Percentiles rank a stretch among this genome's conserved stretches.
phyloP scores from a whole-genome alignment of 2,797 vertebrate genomes.

The Micromesistius poutassou region DNA sequence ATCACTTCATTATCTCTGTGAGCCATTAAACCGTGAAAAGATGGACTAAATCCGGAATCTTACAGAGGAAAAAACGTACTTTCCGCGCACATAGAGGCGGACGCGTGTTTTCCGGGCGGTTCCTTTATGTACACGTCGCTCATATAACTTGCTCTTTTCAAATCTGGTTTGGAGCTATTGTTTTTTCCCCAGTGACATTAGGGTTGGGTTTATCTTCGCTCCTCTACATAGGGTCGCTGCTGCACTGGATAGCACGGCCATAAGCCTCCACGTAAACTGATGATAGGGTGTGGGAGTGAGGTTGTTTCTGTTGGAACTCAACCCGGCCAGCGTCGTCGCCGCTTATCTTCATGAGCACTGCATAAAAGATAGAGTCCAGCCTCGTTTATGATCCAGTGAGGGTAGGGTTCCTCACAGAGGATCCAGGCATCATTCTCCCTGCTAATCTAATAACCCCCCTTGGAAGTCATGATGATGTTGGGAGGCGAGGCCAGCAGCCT shows the following conservation, averaged over 20 bases:
- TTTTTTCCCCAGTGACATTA: background rate
- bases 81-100: background rate
- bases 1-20: background rate
- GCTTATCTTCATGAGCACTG: slow-evolving; percentile 6
- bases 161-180: background rate
- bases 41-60: background rate
- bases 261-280: background rate
- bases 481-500: slow-evolving; percentile 48
- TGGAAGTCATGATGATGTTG: slow-evolving; percentile 33
- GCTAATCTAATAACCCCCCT: slow-evolving; percentile 21
- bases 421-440: slow-evolving; percentile 35
- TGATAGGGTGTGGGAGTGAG: background rate
- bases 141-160: background rate
- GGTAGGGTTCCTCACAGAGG: slow-evolving; percentile 31
- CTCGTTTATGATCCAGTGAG: slow-evolving; percentile 13
- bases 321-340: background rate
- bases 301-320: background rate
- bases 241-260: background rate
- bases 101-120: too few species aligned
- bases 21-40: background rate
- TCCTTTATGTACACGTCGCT: background rate
- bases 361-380: slow-evolving; percentile 2
- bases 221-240: background rate
- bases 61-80: background rate
- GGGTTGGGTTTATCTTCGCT: background rate